These are phyloP conservation scores for Drosophila trapezifrons DNA, from an alignment of 1,140 invertebrate species.

Conservation along the genomic window DNA sequence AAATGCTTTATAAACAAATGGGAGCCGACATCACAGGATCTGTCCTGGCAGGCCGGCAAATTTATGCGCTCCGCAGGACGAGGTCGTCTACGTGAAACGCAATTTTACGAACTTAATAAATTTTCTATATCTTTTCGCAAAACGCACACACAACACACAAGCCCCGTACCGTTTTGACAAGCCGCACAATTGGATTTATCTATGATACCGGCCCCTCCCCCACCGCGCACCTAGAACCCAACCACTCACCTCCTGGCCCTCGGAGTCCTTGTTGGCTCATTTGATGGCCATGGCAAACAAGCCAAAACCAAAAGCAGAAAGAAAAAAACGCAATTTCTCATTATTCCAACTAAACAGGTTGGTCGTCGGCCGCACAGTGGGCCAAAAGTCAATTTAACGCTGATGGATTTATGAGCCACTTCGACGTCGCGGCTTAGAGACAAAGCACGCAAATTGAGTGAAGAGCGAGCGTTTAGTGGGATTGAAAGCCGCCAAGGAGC, in stretches of 20 bases:
- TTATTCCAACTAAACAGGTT: slow-evolving; percentile 78
- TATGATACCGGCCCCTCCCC: slow-evolving; percentile 48
- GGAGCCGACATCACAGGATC: slow-evolving; percentile 44
- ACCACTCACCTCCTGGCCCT: not conserved
- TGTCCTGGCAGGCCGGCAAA: slow-evolving; percentile 47
- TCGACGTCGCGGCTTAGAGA: slow-evolving; percentile 11
- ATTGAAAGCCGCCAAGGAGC: slow-evolving; percentile 1
- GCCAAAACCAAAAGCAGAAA: slow-evolving; percentile 26
- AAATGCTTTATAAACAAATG: slow-evolving; percentile 73
- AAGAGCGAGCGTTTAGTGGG: slow-evolving; percentile 19
- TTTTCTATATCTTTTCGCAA: slow-evolving; percentile 76
- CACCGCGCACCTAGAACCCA: not conserved
- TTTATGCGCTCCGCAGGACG: slow-evolving; percentile 59
- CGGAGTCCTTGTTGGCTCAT: slow-evolving; percentile 40
- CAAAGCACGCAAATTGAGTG: slow-evolving; percentile 38
- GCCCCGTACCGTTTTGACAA: slow-evolving; percentile 63
- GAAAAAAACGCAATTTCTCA: slow-evolving; percentile 67
- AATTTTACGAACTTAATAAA: slow-evolving; percentile 82
- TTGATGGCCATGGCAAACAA: slow-evolving; percentile 67
- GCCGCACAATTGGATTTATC: slow-evolving; percentile 77
- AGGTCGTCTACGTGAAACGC: slow-evolving; percentile 32
- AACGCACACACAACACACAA: slow-evolving; percentile 17
- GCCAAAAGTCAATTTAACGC: slow-evolving; percentile 29
- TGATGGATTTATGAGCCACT: slow-evolving; percentile 47
- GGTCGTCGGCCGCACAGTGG: slow-evolving; percentile 49